Evolutionary conservation across 2,113 vertebrate genomes (phyloP).

Genomic region (Corvus moneduloides): DNA sequence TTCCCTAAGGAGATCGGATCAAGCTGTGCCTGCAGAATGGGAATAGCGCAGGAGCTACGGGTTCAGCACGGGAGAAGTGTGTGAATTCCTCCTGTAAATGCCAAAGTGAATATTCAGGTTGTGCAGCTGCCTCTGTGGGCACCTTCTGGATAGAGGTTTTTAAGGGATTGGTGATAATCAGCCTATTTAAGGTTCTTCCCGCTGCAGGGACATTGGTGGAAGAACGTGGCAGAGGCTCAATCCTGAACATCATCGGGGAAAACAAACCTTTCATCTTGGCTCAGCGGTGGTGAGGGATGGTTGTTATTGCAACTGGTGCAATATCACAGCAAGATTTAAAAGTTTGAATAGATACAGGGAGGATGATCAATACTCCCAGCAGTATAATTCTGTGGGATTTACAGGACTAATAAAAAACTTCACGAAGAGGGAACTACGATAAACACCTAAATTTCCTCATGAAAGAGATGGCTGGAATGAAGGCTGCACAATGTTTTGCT

Average conservation of each 20-base stretch:
- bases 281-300: neutral
- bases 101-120: neutral
- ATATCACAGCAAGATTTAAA: neutral
- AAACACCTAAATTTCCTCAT: neutral
- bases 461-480: neutral
- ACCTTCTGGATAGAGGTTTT: neutral
- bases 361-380: neutral
- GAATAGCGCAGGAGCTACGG: rapidly evolving
- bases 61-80: neutral
- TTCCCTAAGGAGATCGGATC: neutral
- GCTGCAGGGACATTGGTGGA: neutral
- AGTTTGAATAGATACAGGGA: neutral
- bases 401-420: neutral
- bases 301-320: neutral
- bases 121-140: neutral
- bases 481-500: neutral
- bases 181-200: neutral
- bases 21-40: neutral
- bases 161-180: neutral
- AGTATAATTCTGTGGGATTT: neutral
- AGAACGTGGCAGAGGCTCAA: neutral
- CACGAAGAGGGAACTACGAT: neutral
- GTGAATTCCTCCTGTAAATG: neutral
- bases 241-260: neutral
- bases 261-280: neutral